These are phyloP conservation scores for Quadroppia sp. DNA, from an alignment of 2,888 invertebrate species.

Conservation along the genomic window DNA sequence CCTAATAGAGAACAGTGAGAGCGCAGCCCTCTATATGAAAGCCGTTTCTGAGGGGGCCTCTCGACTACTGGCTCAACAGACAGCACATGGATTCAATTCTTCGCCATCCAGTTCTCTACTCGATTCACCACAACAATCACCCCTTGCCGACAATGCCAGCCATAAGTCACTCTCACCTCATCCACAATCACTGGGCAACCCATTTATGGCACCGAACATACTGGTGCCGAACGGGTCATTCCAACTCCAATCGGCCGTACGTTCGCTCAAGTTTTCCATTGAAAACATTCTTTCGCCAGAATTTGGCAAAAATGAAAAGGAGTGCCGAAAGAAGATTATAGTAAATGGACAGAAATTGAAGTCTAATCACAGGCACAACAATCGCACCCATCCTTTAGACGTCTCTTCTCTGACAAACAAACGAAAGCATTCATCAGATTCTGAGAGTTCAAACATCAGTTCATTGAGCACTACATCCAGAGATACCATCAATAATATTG, in stretches of 20 bases:
- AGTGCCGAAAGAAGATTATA: conserved; percentile 34
- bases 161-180: conserved; percentile 22
- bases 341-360: conserved; percentile 2
- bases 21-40: conserved; percentile 22
- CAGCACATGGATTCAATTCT: conserved; percentile 6
- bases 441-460: conserved; percentile 39
- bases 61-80: background rate
- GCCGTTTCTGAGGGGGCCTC: conserved; percentile 22
- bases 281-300: conserved; percentile 48
- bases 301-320: conserved; percentile 45
- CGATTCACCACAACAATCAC: conserved; percentile 29
- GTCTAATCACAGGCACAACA: conserved; percentile 27
- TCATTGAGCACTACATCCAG: conserved; percentile 40
- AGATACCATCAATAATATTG: conserved; percentile 8
- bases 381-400: conserved; percentile 28
- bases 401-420: conserved; percentile 30
- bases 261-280: conserved; percentile 48
- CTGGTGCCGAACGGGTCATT: background rate
- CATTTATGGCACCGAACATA: conserved; percentile 13
- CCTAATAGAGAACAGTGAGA: conserved; percentile 11
- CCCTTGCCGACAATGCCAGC: conserved; percentile 23
- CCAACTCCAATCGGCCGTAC: conserved; percentile 7
- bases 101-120: conserved; percentile 31
- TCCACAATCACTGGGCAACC: conserved; percentile 9
- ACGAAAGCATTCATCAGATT: conserved; percentile 41